Percentiles rank a stretch among this genome's conserved stretches.
These are phyloP conservation scores for Neofelis nebulosa DNA, from an alignment of 2,113 vertebrate genomes.

Conservation along the genomic window DNA sequence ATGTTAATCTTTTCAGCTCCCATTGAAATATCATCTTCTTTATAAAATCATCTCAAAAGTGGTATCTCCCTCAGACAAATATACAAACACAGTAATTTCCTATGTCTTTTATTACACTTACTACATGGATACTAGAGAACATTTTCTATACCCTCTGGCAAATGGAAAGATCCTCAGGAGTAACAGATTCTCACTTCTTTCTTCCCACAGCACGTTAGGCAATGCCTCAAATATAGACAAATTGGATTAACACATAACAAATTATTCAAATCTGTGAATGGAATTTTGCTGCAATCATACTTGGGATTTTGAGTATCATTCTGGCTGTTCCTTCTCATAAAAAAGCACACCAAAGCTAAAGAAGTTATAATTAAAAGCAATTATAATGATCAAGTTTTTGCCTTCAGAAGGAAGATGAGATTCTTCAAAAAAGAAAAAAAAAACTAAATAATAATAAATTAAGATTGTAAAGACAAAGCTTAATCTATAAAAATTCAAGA, in stretches of 20 bases:
- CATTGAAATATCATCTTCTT: neutral
- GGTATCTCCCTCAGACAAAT: neutral
- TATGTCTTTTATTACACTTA: neutral
- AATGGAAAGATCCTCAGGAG: neutral
- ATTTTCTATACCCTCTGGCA: neutral
- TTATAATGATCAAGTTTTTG: neutral
- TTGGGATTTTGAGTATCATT: neutral
- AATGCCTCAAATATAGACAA: neutral
- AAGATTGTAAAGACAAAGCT: neutral
- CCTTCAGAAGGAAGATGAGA: neutral
- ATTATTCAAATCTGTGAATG: neutral
- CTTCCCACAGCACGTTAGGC: neutral
- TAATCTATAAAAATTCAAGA: neutral
- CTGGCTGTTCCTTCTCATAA: neutral
- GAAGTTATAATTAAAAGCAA: neutral
- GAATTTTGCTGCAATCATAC: neutral
- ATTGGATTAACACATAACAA: neutral
- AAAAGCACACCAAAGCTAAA: neutral
- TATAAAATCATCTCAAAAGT: neutral
- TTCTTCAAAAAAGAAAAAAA: neutral
- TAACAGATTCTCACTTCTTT: neutral
- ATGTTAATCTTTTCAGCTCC: neutral
- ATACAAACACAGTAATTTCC: neutral
- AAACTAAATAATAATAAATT: neutral
- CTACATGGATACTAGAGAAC: neutral